Conservation (phyloP, 2,797 vertebrate species). For the Cryptoblepharus egeriae region DNA sequence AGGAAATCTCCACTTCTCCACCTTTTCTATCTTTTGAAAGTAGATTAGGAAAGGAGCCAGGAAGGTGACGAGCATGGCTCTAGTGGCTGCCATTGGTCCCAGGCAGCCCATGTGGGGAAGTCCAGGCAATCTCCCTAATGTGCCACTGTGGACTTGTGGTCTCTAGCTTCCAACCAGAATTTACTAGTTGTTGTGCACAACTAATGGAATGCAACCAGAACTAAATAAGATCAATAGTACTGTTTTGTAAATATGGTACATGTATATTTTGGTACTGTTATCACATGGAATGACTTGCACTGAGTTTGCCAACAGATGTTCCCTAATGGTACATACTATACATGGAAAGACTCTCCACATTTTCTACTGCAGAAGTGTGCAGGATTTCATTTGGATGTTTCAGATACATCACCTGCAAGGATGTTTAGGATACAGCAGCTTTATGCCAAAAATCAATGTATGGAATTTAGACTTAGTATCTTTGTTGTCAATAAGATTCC, state of each 20-base stretch:
- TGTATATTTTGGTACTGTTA: neutral
- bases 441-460: too few relatives aligned
- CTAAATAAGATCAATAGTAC: neutral
- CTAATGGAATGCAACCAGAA: neutral
- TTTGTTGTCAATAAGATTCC: slow-evolving; percentile 9
- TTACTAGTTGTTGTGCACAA: neutral
- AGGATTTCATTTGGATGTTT: neutral
- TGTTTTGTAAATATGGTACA: neutral
- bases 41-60: too few relatives aligned
- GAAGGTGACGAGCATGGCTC: too few relatives aligned
- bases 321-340: neutral
- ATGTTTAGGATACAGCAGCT: neutral
- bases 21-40: too few relatives aligned
- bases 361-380: neutral
- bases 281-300: neutral
- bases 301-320: neutral
- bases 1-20: too few relatives aligned
- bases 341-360: neutral
- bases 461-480: neutral
- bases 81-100: neutral
- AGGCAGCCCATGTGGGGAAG: too few relatives aligned
- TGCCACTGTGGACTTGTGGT: too few relatives aligned
- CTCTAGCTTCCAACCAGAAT: neutral
- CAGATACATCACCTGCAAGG: neutral
- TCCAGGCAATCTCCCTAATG: too few relatives aligned